Percentiles rank a stretch among this genome's conserved stretches.
Evolutionary conservation across 2,888 invertebrate genomes (phyloP).

Genomic region (Caenorhabditis plicata): DNA sequence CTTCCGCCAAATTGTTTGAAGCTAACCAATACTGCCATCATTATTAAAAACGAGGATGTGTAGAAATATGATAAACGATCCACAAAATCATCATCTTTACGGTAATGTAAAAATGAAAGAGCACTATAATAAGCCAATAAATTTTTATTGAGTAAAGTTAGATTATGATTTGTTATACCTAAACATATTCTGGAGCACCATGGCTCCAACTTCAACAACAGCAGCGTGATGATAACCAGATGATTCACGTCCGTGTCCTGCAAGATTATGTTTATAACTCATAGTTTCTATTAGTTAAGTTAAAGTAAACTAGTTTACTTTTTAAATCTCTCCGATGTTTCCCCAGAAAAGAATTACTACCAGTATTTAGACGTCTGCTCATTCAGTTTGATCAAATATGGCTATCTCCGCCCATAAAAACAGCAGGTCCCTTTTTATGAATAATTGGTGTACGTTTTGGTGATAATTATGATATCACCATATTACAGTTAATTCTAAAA

Average conservation of each 20-base stretch:
- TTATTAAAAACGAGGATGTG: constrained; percentile 65
- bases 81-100: constrained; percentile 65
- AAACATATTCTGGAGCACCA: constrained; percentile 66
- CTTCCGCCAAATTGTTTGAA: constrained; percentile 66
- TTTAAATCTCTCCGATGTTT: no score
- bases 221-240: constrained; percentile 54
- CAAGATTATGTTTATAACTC: constrained; percentile 9
- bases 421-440: no score
- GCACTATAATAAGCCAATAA: constrained; percentile 46
- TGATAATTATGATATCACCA: no score
- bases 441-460: no score
- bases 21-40: constrained; percentile 66
- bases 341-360: no score
- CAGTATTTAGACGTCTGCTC: no score
- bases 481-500: no score
- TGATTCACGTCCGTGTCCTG: constrained; percentile 52
- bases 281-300: no score
- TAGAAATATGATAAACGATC: constrained; percentile 65
- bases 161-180: constrained; percentile 15
- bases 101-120: constrained; percentile 64
- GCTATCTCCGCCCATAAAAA: no score
- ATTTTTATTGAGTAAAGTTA: not conserved
- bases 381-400: no score
- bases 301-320: no score
- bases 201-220: constrained; percentile 64